phyloP scores from a whole-genome alignment of 1,140 invertebrate species.

The Drosophila tropicalis region DNA sequence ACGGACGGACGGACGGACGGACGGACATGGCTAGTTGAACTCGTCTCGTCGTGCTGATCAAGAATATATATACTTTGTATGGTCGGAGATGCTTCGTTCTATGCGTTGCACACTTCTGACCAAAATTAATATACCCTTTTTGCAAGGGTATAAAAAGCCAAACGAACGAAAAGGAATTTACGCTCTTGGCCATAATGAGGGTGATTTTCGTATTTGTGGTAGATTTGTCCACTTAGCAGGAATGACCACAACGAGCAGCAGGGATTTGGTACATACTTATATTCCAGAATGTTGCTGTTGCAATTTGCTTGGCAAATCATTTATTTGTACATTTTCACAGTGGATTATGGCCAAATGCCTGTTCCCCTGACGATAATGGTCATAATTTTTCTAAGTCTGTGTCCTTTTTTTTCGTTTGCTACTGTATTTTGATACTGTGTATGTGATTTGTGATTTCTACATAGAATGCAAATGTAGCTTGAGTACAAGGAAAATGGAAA shows the following conservation, averaged over 20 bases:
- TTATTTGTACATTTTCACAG: constrained; percentile 81
- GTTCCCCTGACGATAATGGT: constrained; percentile 70
- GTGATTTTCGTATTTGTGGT: constrained; percentile 83
- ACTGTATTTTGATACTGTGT: constrained; percentile 23
- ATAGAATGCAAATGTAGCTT: constrained; percentile 43
- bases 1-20: too few relatives aligned
- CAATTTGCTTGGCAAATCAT: constrained; percentile 79
- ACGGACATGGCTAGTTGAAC: too few relatives aligned
- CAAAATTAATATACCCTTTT: too few relatives aligned
- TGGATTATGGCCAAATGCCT: constrained; percentile 64
- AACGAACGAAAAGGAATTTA: constrained; percentile 53
- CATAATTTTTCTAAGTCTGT: constrained; percentile 75
- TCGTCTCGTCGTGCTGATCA: too few relatives aligned
- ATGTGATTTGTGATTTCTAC: constrained; percentile 64
- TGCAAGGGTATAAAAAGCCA: too few relatives aligned
- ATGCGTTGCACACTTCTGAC: too few relatives aligned
- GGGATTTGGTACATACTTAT: constrained; percentile 11
- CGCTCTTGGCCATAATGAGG: constrained; percentile 79
- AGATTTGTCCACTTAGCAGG: constrained; percentile 83
- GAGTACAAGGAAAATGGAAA: constrained; percentile 41
- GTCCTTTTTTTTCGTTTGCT: constrained; percentile 28
- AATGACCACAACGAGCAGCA: constrained; percentile 53
- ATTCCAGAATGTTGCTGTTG: constrained; percentile 55
- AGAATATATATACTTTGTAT: too few relatives aligned
- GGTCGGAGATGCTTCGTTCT: too few relatives aligned